Conservation (phyloP, 2,888 invertebrate genomes). For the Griposia aprilina region DNA sequence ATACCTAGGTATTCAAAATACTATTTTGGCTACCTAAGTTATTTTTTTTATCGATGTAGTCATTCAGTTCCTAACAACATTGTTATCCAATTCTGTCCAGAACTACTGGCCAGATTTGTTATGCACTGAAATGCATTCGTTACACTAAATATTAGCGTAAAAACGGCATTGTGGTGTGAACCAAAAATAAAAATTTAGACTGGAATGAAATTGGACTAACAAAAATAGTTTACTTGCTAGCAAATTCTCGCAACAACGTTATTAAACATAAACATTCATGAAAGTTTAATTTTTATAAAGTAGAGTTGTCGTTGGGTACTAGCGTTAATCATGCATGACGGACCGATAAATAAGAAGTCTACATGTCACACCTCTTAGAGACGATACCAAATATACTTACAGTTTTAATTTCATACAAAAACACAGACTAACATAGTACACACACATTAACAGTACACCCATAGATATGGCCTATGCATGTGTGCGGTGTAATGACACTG, state of each 20-base stretch:
- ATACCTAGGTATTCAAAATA: slow-evolving; percentile 47
- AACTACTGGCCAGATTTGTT: slow-evolving; percentile 41
- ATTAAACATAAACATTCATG: neutral
- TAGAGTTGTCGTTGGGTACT: neutral
- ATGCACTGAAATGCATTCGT: slow-evolving; percentile 54
- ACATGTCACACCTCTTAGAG: neutral
- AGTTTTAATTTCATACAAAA: slow-evolving; percentile 16
- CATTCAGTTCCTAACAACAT: slow-evolving; percentile 46
- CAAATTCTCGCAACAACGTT: slow-evolving; percentile 7
- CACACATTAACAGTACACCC: slow-evolving; percentile 47
- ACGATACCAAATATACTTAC: neutral
- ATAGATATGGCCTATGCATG: slow-evolving; percentile 50
- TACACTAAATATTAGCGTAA: slow-evolving; percentile 42
- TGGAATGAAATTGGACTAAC: neutral
- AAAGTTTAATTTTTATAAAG: neutral
- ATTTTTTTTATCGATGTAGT: slow-evolving; percentile 35
- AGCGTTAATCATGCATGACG: neutral
- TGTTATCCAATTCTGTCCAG: slow-evolving; percentile 46
- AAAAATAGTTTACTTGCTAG: neutral
- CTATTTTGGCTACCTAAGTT: slow-evolving; percentile 51
- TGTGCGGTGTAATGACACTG: slow-evolving; percentile 70
- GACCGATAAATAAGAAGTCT: neutral
- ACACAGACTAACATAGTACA: slow-evolving; percentile 23
- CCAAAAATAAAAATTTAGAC: slow-evolving; percentile 34
- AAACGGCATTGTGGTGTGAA: slow-evolving; percentile 32